Evolutionary conservation across 2,797 vertebrate genomes (phyloP).

Genomic region (Sardinella longiceps): DNA sequence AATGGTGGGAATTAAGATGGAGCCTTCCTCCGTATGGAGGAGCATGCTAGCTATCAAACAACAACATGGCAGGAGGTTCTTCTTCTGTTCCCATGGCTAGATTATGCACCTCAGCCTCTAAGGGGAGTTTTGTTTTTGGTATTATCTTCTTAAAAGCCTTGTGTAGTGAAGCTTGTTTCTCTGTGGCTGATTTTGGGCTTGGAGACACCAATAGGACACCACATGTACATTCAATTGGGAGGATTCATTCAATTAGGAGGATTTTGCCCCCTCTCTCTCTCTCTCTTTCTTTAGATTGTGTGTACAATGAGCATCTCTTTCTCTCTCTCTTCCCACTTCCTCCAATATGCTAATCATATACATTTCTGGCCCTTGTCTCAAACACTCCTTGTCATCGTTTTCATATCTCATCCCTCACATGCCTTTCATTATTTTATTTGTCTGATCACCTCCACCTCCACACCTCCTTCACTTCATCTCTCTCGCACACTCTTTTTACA

Average conservation of each 20-base stretch:
- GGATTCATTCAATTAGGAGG: neutral
- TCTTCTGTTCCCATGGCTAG: conserved; percentile 36
- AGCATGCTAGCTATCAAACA: neutral
- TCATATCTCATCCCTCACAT: neutral
- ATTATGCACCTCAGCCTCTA: conserved; percentile 32
- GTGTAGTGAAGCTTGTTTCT: neutral
- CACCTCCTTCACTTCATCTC: neutral
- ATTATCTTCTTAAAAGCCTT: neutral
- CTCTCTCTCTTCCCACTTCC: neutral
- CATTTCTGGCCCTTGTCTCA: neutral
- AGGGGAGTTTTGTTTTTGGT: neutral
- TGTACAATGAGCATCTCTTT: too few species aligned
- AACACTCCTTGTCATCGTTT: neutral
- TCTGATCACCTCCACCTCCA: neutral
- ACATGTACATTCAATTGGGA: neutral
- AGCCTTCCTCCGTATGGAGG: neutral
- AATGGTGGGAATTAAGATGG: conserved; percentile 6
- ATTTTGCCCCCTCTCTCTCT: neutral
- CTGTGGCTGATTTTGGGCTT: neutral
- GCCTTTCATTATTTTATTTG: neutral
- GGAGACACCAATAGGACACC: neutral
- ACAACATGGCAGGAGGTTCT: conserved; percentile 13
- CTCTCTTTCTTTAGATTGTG: neutral
- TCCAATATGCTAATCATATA: too few species aligned
- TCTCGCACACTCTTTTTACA: neutral